Base-by-base conservation (phyloP, 2,113 vertebrate species). In the Amblyornis subalaris region DNA sequence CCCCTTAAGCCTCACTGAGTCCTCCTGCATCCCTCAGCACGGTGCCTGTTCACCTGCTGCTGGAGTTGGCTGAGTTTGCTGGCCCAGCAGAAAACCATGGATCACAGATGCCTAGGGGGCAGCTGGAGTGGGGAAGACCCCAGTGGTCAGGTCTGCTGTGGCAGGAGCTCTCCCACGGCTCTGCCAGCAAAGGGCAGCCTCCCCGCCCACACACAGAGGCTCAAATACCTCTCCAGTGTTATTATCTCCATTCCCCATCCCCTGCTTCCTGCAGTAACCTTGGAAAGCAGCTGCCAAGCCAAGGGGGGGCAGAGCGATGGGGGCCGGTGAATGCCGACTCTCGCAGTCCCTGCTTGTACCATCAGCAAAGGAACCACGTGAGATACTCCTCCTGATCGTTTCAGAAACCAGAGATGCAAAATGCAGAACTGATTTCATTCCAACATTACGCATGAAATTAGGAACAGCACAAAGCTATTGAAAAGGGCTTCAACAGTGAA, bases 261-360 rank as follows among this genome's bases (percentile, higher is more conserved):
- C 5, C 15, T n/a, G 29, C 10, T 42, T 55, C 3, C 24, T 24
- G 15, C 58, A 28, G 7, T 2, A 67, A 31, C 23, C 21, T 45
- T 28, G 5, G 2, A n/a, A 76, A 84, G 33, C 17, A 64, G 25
- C 45, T 51, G 44, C 44, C 35, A 40, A 72, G 29, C 1, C 23
- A 13, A 5, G 7, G 3, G 7, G 3, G 26, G 15, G 14, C 26
- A 77, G n/a, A 35, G 26, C 1, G 4, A 6, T 15, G 23, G 14
- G 44, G 35, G 17, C 23, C 0, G 0, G 11, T 15, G n/a, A 7
- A 18, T 0, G 0, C n/a, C 38, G 38, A 4, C 20, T 14, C 40
- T 36, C 5, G 1, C 36, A 26, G 14, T 44, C 23, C 0, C 0
- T 3, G 10, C 48, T 62, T 17, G 42, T 10, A 28, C 2, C 1